A percentile compares a stretch with the other conserved stretches of the same genome.
These are phyloP conservation scores for Peromyscus attwateri DNA, from an alignment of 2,797 vertebrate genomes.

Conservation along the genomic window DNA sequence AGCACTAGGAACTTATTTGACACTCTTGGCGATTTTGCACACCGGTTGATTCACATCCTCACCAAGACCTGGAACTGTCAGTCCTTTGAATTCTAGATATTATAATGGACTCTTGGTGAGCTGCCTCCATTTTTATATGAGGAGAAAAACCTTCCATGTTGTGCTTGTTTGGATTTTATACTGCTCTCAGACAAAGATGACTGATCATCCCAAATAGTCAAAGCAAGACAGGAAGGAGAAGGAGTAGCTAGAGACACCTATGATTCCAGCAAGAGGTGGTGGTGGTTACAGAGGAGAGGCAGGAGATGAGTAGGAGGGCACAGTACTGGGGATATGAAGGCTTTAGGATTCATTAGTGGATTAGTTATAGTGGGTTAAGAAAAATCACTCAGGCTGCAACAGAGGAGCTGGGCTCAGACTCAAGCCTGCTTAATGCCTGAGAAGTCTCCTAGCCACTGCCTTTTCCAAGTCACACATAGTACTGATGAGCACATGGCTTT, in stretches of 20 bases:
- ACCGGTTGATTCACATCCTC: not conserved
- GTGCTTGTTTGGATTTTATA: constrained; percentile 3
- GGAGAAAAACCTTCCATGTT: not conserved
- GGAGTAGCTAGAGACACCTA: not conserved
- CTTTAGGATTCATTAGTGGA: not conserved
- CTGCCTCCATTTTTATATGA: not conserved
- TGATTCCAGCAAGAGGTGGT: not conserved
- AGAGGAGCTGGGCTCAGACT: not conserved
- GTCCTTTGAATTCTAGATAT: constrained; percentile 8
- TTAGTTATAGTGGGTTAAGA: not conserved
- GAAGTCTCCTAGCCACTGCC: not conserved
- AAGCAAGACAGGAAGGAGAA: not conserved
- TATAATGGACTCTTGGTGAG: not conserved
- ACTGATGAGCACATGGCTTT: not conserved
- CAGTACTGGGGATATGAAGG: not conserved
- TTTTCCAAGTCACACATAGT: not conserved
- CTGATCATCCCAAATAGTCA: not conserved
- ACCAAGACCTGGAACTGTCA: not conserved
- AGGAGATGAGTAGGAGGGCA: not conserved
- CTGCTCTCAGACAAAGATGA: not conserved
- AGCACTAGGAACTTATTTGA: not conserved
- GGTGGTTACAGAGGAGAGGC: not conserved
- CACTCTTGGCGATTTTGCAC: not conserved
- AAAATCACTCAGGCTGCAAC: not conserved
- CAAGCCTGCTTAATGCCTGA: not conserved